phyloP scores from a whole-genome alignment of 2,888 invertebrate genomes.

The Monochamus alternatus region DNA sequence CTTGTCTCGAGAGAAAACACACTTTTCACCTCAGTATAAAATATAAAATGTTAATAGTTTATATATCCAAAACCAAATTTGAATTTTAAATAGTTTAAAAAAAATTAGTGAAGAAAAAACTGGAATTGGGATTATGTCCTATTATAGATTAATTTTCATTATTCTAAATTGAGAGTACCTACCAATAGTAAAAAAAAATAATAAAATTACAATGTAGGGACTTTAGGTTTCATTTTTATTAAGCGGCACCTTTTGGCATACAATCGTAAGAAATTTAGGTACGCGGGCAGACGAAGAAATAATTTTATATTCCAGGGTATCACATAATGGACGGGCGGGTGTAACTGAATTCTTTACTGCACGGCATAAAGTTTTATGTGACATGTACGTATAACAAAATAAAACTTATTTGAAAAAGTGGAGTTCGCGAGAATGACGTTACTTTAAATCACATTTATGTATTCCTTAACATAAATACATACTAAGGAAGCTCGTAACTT shows the following conservation, averaged over 20 bases:
- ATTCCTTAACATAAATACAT: constrained; percentile 42
- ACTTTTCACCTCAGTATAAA: too few species aligned
- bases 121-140: too few species aligned
- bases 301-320: constrained; percentile 9
- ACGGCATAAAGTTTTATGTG: constrained; percentile 41
- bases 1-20: too few species aligned
- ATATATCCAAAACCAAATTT: too few species aligned
- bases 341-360: constrained; percentile 40
- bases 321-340: constrained; percentile 4
- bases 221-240: too few species aligned
- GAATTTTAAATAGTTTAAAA: too few species aligned
- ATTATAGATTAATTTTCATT: too few species aligned
- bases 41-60: too few species aligned
- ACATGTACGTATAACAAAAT: constrained; percentile 35
- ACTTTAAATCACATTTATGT: constrained; percentile 44
- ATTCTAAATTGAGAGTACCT: too few species aligned
- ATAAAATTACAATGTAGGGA: too few species aligned
- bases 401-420: constrained; percentile 37
- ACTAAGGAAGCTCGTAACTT: constrained; percentile 35
- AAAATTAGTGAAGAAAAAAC: too few species aligned
- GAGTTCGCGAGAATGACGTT: constrained; percentile 39
- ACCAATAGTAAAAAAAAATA: too few species aligned
- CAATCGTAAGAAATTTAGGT: neutral
- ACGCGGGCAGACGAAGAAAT: neutral
- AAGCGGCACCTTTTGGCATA: neutral